These are phyloP conservation scores for Lepidotrigona ventralis DNA, from an alignment of 1,140 invertebrate genomes.

Conservation along the genomic window DNA sequence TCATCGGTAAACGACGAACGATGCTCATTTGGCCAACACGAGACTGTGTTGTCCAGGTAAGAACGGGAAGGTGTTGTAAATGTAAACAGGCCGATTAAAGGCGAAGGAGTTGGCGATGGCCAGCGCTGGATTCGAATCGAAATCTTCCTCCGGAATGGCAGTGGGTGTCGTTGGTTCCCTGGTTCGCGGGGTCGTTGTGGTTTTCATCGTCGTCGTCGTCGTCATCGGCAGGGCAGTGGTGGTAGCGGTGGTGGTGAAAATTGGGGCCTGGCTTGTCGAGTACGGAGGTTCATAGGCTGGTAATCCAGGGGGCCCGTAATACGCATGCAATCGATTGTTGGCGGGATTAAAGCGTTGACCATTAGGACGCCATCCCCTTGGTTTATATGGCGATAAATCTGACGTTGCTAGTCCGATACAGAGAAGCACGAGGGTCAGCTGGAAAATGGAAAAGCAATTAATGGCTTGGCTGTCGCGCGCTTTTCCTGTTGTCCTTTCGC, in stretches of 20 bases:
- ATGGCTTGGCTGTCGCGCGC: slow-evolving; percentile 27
- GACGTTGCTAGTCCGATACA: slow-evolving; percentile 61
- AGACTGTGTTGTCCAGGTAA: slow-evolving; percentile 42
- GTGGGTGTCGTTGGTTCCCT: slow-evolving; percentile 69
- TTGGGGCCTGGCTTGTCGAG: slow-evolving; percentile 55
- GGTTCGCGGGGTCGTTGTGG: slow-evolving; percentile 69
- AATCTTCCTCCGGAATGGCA: slow-evolving; percentile 64
- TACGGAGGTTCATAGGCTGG: slow-evolving; percentile 64
- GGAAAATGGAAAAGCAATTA: slow-evolving; percentile 50
- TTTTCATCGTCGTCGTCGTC: slow-evolving; percentile 56
- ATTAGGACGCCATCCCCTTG: slow-evolving; percentile 72
- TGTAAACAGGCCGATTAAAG: slow-evolving; percentile 76
- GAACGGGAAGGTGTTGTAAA: slow-evolving; percentile 73
- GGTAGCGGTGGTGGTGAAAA: slow-evolving; percentile 52
- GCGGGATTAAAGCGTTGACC: slow-evolving; percentile 69
- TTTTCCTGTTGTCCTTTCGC: slow-evolving; percentile 17
- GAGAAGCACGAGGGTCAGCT: slow-evolving; percentile 56
- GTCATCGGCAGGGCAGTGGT: slow-evolving; percentile 37
- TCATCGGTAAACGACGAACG: neutral
- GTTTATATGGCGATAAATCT: slow-evolving; percentile 64
- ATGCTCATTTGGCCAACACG: slow-evolving; percentile 39
- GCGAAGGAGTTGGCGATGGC: slow-evolving; percentile 77
- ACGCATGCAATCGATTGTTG: slow-evolving; percentile 59
- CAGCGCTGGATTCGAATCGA: slow-evolving; percentile 70
- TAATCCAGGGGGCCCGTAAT: slow-evolving; percentile 57